These are phyloP conservation scores for Scomber colias DNA, from an alignment of 2,113 vertebrate genomes.

Conservation along the genomic window DNA sequence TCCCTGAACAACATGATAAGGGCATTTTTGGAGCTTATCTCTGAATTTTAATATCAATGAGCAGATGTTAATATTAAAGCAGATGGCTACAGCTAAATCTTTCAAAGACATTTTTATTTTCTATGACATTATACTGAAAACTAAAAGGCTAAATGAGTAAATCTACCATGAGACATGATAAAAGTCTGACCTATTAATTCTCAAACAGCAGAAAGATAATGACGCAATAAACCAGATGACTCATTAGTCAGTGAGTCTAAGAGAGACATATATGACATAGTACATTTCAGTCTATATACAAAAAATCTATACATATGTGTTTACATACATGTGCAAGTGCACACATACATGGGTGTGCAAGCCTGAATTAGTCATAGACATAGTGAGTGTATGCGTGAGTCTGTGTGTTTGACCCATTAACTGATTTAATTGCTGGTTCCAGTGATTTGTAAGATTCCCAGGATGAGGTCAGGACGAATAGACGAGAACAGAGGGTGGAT, in stretches of 20 bases:
- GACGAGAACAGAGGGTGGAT: conserved; percentile 57
- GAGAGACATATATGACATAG: neutral
- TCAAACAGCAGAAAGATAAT: conserved; percentile 19
- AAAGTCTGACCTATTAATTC: conserved; percentile 27
- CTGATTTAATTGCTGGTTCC: conserved; percentile 53
- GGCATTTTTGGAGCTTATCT: neutral
- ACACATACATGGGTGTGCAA: conserved; percentile 2
- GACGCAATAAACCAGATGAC: conserved; percentile 6
- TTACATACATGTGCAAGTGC: neutral
- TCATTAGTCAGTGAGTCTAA: neutral
- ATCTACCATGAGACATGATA: conserved; percentile 10
- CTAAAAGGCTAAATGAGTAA: conserved; percentile 20
- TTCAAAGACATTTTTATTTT: conserved; percentile 25
- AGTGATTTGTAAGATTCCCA: conserved; percentile 48
- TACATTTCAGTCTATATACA: neutral
- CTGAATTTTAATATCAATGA: conserved; percentile 23
- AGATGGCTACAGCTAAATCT: conserved; percentile 25
- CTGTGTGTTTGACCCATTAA: conserved; percentile 51
- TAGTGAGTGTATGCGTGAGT: conserved; percentile 21
- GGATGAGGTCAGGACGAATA: conserved; percentile 45
- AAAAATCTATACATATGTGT: neutral
- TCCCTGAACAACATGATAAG: conserved; percentile 16
- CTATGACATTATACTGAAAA: conserved; percentile 19
- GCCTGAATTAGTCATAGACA: conserved; percentile 17
- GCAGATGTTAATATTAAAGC: conserved; percentile 40